Conservation (phyloP, 2,797 vertebrate genomes). For the Pantherophis alleghaniensis region DNA sequence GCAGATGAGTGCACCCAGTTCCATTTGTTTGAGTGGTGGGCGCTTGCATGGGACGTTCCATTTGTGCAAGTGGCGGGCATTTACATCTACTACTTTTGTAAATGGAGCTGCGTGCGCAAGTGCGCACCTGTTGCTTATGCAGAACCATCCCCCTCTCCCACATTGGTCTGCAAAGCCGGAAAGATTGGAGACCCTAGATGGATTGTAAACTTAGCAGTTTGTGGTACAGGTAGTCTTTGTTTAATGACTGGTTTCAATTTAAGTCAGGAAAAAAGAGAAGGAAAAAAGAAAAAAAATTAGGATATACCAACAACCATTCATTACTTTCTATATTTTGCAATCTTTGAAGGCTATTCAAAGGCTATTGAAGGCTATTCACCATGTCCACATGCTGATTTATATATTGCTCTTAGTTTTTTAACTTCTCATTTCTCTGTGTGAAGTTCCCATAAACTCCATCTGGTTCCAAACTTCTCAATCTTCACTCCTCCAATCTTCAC, state of each 20-base stretch:
- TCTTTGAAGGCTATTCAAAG: not conserved
- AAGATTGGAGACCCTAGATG: not conserved
- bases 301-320: not conserved
- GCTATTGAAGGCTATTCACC: not conserved
- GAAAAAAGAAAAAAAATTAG: not conserved
- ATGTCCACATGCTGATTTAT: not conserved
- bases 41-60: not conserved
- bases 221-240: not conserved
- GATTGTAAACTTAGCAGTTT: not conserved
- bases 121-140: not conserved
- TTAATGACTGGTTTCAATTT: not conserved
- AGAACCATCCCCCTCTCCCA: not conserved
- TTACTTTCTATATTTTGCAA: not conserved
- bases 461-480: not conserved
- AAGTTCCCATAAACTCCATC: not conserved
- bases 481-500: not conserved
- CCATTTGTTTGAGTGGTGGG: not conserved
- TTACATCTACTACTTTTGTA: not conserved
- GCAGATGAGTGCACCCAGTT: accelerated
- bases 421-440: not conserved
- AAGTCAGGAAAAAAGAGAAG: not conserved
- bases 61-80: not conserved
- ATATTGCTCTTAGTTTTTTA: not conserved
- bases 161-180: not conserved
- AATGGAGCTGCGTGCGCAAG: not conserved